Conservation (phyloP, 2,113 vertebrate species). For the Alaudala cheleensis region DNA sequence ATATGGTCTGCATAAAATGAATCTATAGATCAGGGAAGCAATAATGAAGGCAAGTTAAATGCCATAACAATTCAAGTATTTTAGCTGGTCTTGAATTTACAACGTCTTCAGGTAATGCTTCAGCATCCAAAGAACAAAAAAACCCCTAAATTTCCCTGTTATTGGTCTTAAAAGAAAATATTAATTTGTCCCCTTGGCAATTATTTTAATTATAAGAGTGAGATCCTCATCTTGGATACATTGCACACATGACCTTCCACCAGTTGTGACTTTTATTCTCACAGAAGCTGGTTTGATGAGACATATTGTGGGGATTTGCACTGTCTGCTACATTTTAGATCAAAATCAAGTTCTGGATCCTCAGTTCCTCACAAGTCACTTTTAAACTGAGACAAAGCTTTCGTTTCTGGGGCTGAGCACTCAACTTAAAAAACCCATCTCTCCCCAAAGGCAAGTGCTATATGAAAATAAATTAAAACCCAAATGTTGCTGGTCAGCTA, state of each 20-base stretch:
- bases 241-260: neutral
- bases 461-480: neutral
- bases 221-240: neutral
- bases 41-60: conserved; percentile 46
- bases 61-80: conserved; percentile 3
- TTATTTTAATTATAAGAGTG: neutral
- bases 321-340: neutral
- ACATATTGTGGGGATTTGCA: neutral
- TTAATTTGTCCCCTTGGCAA: neutral
- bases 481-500: neutral
- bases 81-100: conserved; percentile 15
- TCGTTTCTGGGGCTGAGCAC: neutral
- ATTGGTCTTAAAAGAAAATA: neutral
- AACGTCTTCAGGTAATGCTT: neutral
- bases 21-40: conserved; percentile 52
- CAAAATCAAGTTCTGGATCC: neutral
- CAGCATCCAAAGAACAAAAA: conserved; percentile 5
- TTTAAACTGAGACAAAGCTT: conserved; percentile 12
- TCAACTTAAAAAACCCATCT: neutral
- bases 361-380: neutral
- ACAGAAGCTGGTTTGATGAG: neutral
- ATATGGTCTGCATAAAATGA: conserved; percentile 70
- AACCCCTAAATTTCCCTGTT: neutral
- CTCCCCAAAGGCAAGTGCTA: neutral
- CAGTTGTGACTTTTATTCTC: neutral